Conservation (phyloP, 2,888 invertebrate species). For the Cepaea hortensis region DNA sequence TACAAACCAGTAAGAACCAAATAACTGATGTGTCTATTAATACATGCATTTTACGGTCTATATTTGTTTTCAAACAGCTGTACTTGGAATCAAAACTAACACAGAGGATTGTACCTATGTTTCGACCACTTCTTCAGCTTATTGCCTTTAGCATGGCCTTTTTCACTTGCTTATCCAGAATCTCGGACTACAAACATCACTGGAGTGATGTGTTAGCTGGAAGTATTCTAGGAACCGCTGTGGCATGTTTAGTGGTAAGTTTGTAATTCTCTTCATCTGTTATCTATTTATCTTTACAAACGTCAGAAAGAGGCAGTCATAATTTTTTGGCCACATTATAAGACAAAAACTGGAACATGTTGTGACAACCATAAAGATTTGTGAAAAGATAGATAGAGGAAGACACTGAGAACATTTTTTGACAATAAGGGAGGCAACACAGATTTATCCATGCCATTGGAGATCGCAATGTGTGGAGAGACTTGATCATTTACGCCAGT, state of each 20-base stretch:
- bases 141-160: slow-evolving; percentile 84
- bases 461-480: too few relatives aligned
- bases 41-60: not conserved
- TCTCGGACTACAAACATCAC: slow-evolving; percentile 98
- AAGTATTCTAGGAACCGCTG: slow-evolving; percentile 77
- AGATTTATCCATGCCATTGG: too few relatives aligned
- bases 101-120: slow-evolving; percentile 86
- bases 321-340: too few relatives aligned
- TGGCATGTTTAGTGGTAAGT: slow-evolving; percentile 74
- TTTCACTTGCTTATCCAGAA: slow-evolving; percentile 83
- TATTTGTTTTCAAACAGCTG: slow-evolving; percentile 78
- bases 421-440: too few relatives aligned
- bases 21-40: too few relatives aligned
- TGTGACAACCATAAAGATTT: too few relatives aligned
- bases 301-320: too few relatives aligned
- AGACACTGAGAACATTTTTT: too few relatives aligned
- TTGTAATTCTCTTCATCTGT: not conserved
- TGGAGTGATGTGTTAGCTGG: slow-evolving; percentile 97
- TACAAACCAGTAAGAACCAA: too few relatives aligned
- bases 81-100: slow-evolving; percentile 91
- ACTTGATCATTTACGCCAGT: too few relatives aligned
- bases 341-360: too few relatives aligned
- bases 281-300: not conserved
- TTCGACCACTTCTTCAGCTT: slow-evolving; percentile 91
- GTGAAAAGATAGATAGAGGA: too few relatives aligned